Evolutionary conservation across 1,140 invertebrate species (phyloP).

Genomic region (Drosophila teissieri): DNA sequence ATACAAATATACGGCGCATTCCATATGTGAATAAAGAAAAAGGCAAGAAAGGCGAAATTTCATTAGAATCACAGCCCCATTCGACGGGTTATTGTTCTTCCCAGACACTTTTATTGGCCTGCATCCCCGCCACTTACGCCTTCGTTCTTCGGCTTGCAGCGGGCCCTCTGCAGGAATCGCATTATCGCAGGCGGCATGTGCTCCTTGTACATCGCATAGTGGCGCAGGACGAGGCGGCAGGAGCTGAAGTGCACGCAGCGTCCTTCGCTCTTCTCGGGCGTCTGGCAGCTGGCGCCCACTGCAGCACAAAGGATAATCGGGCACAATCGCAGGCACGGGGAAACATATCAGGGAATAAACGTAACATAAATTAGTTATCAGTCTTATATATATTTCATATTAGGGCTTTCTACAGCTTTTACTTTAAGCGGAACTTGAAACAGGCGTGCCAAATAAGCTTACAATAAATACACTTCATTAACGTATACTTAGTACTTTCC

Average conservation of each 20-base stretch:
- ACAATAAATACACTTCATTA: no score
- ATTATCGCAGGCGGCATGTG: slow-evolving; percentile 72
- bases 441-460: no score
- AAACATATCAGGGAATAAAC: neutral
- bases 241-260: slow-evolving; percentile 71
- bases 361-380: neutral
- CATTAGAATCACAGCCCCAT: slow-evolving; percentile 69
- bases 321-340: slow-evolving; percentile 1
- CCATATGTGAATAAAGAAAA: slow-evolving; percentile 10
- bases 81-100: slow-evolving; percentile 54
- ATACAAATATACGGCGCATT: slow-evolving; percentile 13
- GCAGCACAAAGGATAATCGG: neutral
- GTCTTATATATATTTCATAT: no score
- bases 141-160: slow-evolving; percentile 68
- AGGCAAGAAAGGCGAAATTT: slow-evolving; percentile 32
- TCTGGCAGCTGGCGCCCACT: slow-evolving; percentile 68
- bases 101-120: slow-evolving; percentile 60
- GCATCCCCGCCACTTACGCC: slow-evolving; percentile 60
- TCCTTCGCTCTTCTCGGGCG: slow-evolving; percentile 63
- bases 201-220: slow-evolving; percentile 76
- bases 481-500: no score
- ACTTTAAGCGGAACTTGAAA: no score
- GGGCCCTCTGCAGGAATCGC: slow-evolving; percentile 71
- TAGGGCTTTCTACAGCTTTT: no score
- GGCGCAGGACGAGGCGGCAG: slow-evolving; percentile 68